Percentiles rank a stretch among this genome's conserved stretches.
phyloP scores from a whole-genome alignment of 1,140 invertebrate species.

The Ctenoplectra terminalis region DNA sequence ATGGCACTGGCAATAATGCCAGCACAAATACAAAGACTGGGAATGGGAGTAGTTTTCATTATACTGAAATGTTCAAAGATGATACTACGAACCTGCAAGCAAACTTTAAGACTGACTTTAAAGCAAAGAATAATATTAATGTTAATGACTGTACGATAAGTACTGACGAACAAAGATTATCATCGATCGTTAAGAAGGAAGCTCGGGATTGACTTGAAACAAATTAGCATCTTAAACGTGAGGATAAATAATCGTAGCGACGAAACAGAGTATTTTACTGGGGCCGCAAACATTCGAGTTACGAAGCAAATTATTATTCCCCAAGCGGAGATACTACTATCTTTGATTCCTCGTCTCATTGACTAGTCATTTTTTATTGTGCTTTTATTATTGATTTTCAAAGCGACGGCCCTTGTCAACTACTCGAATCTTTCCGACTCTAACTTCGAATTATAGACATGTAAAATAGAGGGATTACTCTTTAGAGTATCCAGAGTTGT shows the following conservation, averaged over 20 bases:
- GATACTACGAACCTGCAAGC: conserved; percentile 71
- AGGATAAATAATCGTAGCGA: conserved; percentile 47
- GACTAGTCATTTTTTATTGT: conserved; percentile 39
- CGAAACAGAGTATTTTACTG: conserved; percentile 64
- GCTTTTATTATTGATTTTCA: conserved; percentile 14
- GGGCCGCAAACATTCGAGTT: conserved; percentile 14
- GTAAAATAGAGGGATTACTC: conserved; percentile 1
- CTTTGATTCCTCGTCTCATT: background rate
- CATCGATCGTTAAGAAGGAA: conserved; percentile 70
- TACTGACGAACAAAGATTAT: conserved; percentile 65
- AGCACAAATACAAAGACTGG: conserved; percentile 79
- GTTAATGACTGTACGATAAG: conserved; percentile 67
- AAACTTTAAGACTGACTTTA: conserved; percentile 82
- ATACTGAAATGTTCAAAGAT: conserved; percentile 73
- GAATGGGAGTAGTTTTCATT: conserved; percentile 76
- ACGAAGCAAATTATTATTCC: conserved; percentile 32
- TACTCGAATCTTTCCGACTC: conserved; percentile 17
- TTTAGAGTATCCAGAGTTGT: conserved; percentile 4
- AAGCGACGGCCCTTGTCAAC: conserved; percentile 25
- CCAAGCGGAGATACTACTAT: background rate
- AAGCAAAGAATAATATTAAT: conserved; percentile 79
- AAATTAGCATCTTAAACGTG: conserved; percentile 46
- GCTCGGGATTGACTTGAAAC: conserved; percentile 71
- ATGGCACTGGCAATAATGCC: conserved; percentile 68
- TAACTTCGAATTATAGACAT: conserved; percentile 15